phyloP scores from a whole-genome alignment of 2,113 vertebrate species.

The Vulpes vulpes region DNA sequence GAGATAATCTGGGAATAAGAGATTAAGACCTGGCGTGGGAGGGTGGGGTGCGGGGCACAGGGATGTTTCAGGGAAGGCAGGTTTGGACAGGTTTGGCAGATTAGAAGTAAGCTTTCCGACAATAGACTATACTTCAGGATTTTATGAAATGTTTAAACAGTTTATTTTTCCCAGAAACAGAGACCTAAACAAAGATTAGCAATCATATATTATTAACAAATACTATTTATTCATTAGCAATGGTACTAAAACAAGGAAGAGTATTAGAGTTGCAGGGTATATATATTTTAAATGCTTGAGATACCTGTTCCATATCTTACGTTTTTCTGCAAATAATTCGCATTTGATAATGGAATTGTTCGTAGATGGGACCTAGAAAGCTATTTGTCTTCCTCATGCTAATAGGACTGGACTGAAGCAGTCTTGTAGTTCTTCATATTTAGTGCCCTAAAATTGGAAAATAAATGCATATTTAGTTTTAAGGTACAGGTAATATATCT shows the following conservation, averaged over 20 bases:
- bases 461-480: constrained; percentile 66
- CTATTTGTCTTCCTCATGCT: constrained; percentile 40
- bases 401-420: constrained; percentile 73
- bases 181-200: background rate
- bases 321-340: constrained; percentile 71
- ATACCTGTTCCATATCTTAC: background rate
- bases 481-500: background rate
- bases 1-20: background rate
- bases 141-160: constrained; percentile 15
- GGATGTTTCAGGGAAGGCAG: background rate
- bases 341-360: background rate
- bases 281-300: constrained; percentile 39
- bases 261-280: background rate
- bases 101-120: background rate
- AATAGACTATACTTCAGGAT: background rate
- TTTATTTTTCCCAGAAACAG: constrained; percentile 16
- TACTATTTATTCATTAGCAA: constrained; percentile 64
- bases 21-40: background rate
- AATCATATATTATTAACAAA: background rate
- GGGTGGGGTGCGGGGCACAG: too few species aligned
- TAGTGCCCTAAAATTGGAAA: constrained; percentile 85
- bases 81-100: background rate
- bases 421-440: constrained; percentile 87
- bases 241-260: constrained; percentile 41
- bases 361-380: background rate